Base-by-base conservation (phyloP, 1,140 invertebrate genomes). In the Heliothis subflexa region DNA sequence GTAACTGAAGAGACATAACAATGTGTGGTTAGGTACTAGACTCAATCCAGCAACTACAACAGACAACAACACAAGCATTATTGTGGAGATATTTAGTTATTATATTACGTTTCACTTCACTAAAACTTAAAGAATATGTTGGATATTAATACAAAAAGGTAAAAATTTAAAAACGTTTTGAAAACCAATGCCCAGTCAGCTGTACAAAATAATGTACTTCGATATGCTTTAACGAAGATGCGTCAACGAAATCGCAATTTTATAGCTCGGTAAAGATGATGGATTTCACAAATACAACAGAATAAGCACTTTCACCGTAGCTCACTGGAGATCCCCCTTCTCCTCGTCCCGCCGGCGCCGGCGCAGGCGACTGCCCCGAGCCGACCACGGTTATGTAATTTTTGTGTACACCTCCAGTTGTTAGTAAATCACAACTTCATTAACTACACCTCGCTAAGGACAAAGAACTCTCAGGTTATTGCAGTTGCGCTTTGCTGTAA, bases 221-320 rank as follows among this genome's bases (percentile, higher is more conserved):
- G 59, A 64, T 73, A 62, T 61, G 78, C 70, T 40, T 73, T 73
- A 73, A 52, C 75, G 61, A 49, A 73, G 59, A 74, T 59, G 78
- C 59, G 21, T 28, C 55, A 55, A 74, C 80, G 49, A 87, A 86
- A 86, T 86, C 84, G 79, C 82, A 74, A 81, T 81, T 85, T 85
- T 75, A 79, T 79, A 78, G 70, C 59, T 78, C 52, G 74, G 80
- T 78, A 81, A 86, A 85, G 83, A 86, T 84, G 81, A 81, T 79
- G 84, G 78, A 84, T 88, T 90, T 90, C 83, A 85, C 83, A 82
- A 89, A 81, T 85, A 84, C 84, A 88, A 78, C 85, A 78, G 77
- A 81, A 59, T 78, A 81, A 77, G 71, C 75, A 90, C 89, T 90
- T 90, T 90, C 89, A 89, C 88, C 83, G 64, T 28, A 52, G 73